Evolutionary conservation across 2,113 vertebrate species (phyloP).

Genomic region (Rhea americana): DNA sequence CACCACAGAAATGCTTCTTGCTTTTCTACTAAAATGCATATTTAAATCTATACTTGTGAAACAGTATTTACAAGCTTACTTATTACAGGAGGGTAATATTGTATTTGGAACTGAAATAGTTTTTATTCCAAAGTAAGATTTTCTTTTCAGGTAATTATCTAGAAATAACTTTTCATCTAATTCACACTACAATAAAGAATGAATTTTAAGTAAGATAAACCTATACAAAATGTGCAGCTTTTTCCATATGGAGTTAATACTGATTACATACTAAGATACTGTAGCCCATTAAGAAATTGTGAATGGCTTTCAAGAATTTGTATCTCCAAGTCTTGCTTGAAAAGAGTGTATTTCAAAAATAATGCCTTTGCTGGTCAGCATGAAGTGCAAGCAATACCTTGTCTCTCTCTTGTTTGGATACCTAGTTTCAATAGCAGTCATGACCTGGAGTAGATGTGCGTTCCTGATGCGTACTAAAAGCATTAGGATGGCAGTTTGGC

Average conservation of each 20-base stretch:
- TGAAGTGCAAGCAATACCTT: not conserved
- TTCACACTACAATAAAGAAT: not conserved
- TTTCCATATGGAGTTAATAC: not conserved
- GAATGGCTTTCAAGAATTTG: not conserved
- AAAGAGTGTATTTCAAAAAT: not conserved
- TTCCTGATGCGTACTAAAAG: not conserved
- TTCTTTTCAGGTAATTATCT: not conserved
- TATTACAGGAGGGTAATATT: not conserved
- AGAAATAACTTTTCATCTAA: not conserved
- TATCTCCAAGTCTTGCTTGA: not conserved
- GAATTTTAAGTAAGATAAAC: not conserved
- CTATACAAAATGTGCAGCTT: not conserved
- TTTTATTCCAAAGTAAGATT: not conserved
- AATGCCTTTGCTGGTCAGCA: not conserved
- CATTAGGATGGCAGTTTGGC: not conserved
- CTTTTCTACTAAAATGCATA: not conserved
- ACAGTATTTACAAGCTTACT: not conserved
- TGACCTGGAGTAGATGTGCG: not conserved
- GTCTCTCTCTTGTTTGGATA: not conserved
- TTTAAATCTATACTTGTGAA: not conserved
- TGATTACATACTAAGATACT: not conserved
- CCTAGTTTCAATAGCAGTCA: not conserved
- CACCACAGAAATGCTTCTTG: not conserved
- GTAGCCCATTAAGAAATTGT: not conserved
- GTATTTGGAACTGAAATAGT: not conserved